phyloP scores from a whole-genome alignment of 2,113 vertebrate genomes.

The Bos indicus region DNA sequence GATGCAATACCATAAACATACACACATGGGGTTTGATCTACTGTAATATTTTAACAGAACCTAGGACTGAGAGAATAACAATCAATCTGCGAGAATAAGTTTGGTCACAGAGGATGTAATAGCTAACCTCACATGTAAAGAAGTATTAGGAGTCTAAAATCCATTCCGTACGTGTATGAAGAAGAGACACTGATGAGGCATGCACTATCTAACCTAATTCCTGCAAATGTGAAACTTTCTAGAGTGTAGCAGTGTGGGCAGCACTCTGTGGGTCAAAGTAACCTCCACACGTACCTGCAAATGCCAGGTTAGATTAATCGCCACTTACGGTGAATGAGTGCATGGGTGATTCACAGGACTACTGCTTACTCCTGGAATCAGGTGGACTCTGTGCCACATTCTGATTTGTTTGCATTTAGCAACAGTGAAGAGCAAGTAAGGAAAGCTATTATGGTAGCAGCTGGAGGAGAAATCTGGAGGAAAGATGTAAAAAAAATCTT shows the following conservation, averaged over 20 bases:
- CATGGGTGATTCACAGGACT: background rate
- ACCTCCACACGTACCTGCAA: background rate
- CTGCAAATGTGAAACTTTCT: background rate
- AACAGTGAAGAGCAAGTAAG: constrained; percentile 2
- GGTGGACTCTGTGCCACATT: background rate
- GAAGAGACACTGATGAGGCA: background rate
- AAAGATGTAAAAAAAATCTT: constrained; percentile 52
- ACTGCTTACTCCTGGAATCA: background rate
- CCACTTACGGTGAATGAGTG: background rate
- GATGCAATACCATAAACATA: background rate
- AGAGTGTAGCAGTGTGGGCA: background rate
- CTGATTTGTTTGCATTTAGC: constrained; percentile 36
- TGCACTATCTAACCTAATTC: background rate
- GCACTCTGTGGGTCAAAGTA: background rate
- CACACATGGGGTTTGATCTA: background rate
- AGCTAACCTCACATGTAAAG: background rate
- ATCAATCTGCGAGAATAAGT: background rate
- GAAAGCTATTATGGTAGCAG: constrained; percentile 47
- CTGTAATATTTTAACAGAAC: background rate
- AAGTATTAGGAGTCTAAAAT: background rate
- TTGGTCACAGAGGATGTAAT: background rate
- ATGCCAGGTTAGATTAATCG: background rate
- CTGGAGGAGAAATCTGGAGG: constrained; percentile 62
- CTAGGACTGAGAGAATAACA: background rate
- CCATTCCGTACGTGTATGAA: background rate